Conservation (phyloP, 2,888 invertebrate genomes). For the Cheilosia impressa region DNA sequence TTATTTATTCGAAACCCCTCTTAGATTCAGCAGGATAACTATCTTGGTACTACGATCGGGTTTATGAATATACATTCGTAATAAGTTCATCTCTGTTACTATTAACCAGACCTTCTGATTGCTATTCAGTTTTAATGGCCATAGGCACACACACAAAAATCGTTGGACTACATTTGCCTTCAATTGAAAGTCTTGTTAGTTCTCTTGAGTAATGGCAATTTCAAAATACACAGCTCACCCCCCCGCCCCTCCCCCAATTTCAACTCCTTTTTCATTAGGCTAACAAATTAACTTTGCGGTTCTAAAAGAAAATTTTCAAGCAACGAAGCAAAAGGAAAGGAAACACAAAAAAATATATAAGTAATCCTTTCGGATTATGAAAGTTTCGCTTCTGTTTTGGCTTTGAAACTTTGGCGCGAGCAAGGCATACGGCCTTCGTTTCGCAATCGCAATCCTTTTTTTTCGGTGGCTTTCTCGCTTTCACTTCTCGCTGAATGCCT, state of each 20-base stretch:
- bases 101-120: conserved; percentile 15
- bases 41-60: background rate
- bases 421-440: background rate
- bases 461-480: conserved; percentile 66
- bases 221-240: conserved; percentile 26
- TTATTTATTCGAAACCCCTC: conserved; percentile 15
- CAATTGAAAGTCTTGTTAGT: conserved; percentile 28
- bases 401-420: conserved; percentile 26
- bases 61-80: conserved; percentile 55
- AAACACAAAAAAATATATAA: conserved; percentile 43
- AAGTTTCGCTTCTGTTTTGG: conserved; percentile 61
- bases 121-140: conserved; percentile 27
- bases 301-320: conserved; percentile 19
- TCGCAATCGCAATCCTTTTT: conserved; percentile 38
- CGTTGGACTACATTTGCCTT: conserved; percentile 8
- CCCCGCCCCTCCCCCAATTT: background rate
- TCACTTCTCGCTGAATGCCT: conserved; percentile 33
- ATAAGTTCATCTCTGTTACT: conserved; percentile 47
- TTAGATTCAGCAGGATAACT: background rate
- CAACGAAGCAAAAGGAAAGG: background rate
- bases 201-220: conserved; percentile 47
- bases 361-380: conserved; percentile 72
- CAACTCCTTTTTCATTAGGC: background rate
- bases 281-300: conserved; percentile 56
- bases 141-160: background rate